Percentiles rank a stretch among this genome's conserved stretches.
Conservation (phyloP, 92 coral and sea anemone genomes). For the Montipora capitata region DNA sequence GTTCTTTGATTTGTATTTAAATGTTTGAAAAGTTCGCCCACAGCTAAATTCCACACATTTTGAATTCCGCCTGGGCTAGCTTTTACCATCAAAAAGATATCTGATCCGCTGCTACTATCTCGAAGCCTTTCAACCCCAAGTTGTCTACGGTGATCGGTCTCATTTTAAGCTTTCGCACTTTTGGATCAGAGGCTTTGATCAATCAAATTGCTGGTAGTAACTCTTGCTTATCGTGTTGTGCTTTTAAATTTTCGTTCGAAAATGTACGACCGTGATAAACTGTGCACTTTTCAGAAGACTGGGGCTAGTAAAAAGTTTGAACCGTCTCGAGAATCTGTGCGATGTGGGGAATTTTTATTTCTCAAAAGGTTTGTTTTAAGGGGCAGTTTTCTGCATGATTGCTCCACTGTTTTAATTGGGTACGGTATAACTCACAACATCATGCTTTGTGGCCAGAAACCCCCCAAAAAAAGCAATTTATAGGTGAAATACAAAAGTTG, state of each 20-base stretch:
- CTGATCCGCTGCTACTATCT: slow-evolving; percentile 8
- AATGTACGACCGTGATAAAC: slow-evolving; percentile 1
- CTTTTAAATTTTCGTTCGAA: slow-evolving; percentile 10
- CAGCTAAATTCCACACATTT: slow-evolving; percentile 18
- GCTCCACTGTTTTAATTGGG: too few species aligned
- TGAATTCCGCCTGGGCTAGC: slow-evolving; percentile 3
- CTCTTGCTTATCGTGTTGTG: neutral
- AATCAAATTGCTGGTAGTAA: neutral
- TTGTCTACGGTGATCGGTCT: slow-evolving; percentile 18
- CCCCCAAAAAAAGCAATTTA: too few species aligned
- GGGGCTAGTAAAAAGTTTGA: slow-evolving; percentile 21
- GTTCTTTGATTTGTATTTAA: neutral
- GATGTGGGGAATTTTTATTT: neutral
- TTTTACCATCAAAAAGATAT: slow-evolving; percentile 9
- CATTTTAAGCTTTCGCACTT: slow-evolving; percentile 19
- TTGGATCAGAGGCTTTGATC: neutral
- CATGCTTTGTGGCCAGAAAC: too few species aligned
- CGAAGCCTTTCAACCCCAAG: neutral
- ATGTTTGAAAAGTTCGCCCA: slow-evolving; percentile 2
- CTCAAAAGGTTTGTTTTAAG: too few species aligned
- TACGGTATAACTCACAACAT: too few species aligned
- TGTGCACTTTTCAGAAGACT: neutral
- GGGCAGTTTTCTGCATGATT: too few species aligned
- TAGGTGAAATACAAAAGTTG: too few species aligned
- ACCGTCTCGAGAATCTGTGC: slow-evolving; percentile 22